Evolutionary conservation across 1,140 invertebrate species (phyloP), one percentile per base, ranked within the genome.

Genomic region (Teleogryllus occipitalis): DNA sequence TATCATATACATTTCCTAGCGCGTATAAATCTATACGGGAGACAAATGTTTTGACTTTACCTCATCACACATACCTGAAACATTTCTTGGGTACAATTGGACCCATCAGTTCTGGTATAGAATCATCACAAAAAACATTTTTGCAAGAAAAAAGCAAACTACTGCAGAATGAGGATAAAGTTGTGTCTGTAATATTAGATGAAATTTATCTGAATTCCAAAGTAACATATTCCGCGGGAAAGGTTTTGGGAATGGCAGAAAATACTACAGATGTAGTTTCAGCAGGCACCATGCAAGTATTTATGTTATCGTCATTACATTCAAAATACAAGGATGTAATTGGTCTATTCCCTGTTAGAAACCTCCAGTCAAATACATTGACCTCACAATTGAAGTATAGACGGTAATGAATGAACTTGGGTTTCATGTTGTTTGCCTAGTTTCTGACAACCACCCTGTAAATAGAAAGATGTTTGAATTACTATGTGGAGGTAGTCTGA

Each of bases 341-440:
- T 12, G 54, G 10, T 72, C 54, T 72, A 8, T 72, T 72, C 10
- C 54, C 54, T 12, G 54, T n/a, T n/a, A n/a, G n/a, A n/a, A n/a
- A n/a, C n/a, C n/a, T n/a, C n/a, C n/a, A n/a, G n/a, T n/a, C n/a
- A 12, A 18, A 72, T 12, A 72, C 8, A 72, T 72, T 8, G 8
- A 72, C n/a, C 10, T 72, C n/a, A 18, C 8, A 72, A 72, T 18
- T 72, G 54, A 72, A 8, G 54, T 72, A 72, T 72, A 12, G 54
- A 72, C 8, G 54, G 54, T 72, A 72, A 72, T 72, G 54, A 72
- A 72, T 72, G 54, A 72, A 72, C 54, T 72, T 72, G 54, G 18
- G 10, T 72, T 72, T 72, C 8, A 72, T 72, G 54, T 72, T 72
- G 54, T 72, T 18, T 12, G 54, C n/a, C n/a, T 72, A 8, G 54